Evolutionary conservation across 1,140 invertebrate species (phyloP).

Genomic region (Panagrolaimus sp.): DNA sequence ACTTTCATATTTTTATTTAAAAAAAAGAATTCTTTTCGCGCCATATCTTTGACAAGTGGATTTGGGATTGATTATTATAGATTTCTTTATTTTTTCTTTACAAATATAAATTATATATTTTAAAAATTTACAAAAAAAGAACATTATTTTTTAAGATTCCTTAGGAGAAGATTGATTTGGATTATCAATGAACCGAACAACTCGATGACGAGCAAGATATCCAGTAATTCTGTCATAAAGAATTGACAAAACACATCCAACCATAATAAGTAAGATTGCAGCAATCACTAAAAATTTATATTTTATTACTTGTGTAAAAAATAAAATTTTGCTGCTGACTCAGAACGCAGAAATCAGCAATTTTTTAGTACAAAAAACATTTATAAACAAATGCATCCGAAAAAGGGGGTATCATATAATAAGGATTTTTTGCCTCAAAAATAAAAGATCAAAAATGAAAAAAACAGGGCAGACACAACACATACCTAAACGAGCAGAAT

Average conservation of each 20-base stretch:
- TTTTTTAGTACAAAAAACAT: too few relatives aligned
- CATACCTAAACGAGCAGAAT: background rate
- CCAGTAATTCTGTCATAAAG: background rate
- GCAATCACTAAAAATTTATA: background rate
- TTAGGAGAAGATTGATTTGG: background rate
- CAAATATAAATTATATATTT: too few relatives aligned
- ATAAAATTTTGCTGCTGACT: too few relatives aligned
- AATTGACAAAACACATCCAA: background rate
- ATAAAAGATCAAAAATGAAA: background rate
- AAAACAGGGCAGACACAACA: background rate
- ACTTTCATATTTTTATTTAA: too few relatives aligned
- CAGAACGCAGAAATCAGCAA: too few relatives aligned
- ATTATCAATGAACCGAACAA: conserved; percentile 2
- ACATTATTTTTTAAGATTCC: background rate
- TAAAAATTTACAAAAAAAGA: background rate
- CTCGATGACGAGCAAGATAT: background rate
- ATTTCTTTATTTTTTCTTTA: too few relatives aligned
- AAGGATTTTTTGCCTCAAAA: background rate
- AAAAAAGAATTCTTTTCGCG: too few relatives aligned
- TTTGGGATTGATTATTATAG: too few relatives aligned
- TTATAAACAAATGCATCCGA: too few relatives aligned
- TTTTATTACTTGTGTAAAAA: too few relatives aligned
- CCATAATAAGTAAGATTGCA: background rate
- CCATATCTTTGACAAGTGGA: too few relatives aligned
- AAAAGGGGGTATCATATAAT: too few relatives aligned